Evolutionary conservation across 1,140 invertebrate species (phyloP), one percentile per base, ranked within the genome.

Genomic region (Pteromalus puparum): DNA sequence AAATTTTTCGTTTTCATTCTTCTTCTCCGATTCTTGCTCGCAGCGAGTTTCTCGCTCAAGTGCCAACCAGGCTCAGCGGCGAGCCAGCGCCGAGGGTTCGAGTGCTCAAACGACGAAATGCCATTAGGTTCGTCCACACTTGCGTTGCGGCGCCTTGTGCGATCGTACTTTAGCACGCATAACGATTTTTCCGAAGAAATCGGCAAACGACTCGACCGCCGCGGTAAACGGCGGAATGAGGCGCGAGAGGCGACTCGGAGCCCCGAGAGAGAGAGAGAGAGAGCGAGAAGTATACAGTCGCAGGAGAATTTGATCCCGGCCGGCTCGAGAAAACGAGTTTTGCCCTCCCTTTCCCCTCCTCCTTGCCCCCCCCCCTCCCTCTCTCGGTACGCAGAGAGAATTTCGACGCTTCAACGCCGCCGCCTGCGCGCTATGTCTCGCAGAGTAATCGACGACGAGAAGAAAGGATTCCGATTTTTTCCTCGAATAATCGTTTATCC

Each of bases 61-160:
- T 88, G 76, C 81, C 86, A 87, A 83, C n/a, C n/a, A n/a, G 15
- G 15, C 5, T 82, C 75, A 73, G 12, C 75, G 78, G 5, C 48
- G 67, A 68, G 34, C 15, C 30, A 34, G 85, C 87, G 74, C 85
- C 87, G 84, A 90, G 89, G 87, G 78, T 89, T 70, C 89, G 91
- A 82, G 88, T 73, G 53, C 89, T 92, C 78, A 90, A 88, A 88
- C 91, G 91, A 83, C 89, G 89, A 87, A 92, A 92, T 87, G 91
- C 91, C 84, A 92, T 92, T 91, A 92, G 91, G 91, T 92, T 88
- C 89, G 91, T 92, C 38, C n/a, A n/a, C n/a, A n/a, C n/a, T n/a
- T n/a, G n/a, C n/a, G n/a, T n/a, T n/a, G n/a, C n/a, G n/a, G n/a
- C n/a, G n/a, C n/a, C n/a, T n/a, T n/a, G n/a, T n/a, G n/a, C n/a